Evolutionary conservation across 1,140 invertebrate species (phyloP).

Genomic region (Leptinotarsa defecta): DNA sequence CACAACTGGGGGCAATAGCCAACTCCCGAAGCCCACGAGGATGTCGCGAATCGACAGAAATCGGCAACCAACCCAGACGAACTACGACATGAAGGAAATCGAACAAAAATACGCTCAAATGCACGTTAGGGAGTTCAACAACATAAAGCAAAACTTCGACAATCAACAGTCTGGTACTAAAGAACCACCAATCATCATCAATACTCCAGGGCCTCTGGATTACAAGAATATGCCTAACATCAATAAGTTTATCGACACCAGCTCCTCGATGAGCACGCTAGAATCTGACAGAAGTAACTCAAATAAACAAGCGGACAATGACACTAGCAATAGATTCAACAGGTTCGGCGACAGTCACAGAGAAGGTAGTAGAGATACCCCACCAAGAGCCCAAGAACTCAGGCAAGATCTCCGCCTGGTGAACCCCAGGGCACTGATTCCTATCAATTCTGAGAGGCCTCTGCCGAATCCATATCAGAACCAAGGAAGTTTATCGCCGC

Average conservation of each 20-base stretch:
- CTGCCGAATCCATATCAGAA: slow-evolving; percentile 52
- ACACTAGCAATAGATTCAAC: slow-evolving; percentile 4
- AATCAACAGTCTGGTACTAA: slow-evolving; percentile 36
- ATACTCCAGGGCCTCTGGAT: slow-evolving; percentile 29
- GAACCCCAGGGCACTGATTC: slow-evolving; percentile 53
- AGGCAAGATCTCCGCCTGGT: slow-evolving; percentile 48
- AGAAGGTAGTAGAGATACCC: slow-evolving; percentile 41
- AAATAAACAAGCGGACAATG: slow-evolving; percentile 26
- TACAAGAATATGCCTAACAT: slow-evolving; percentile 43
- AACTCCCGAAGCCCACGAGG: not conserved
- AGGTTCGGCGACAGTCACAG: slow-evolving; percentile 19
- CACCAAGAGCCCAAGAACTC: slow-evolving; percentile 46
- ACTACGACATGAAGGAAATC: slow-evolving; percentile 36
- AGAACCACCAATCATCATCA: slow-evolving; percentile 34
- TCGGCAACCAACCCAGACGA: not conserved
- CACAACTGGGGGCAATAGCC: slow-evolving; percentile 34
- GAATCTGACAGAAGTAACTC: slow-evolving; percentile 44
- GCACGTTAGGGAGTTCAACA: slow-evolving; percentile 47
- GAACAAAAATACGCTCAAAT: slow-evolving; percentile 45
- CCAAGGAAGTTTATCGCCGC: slow-evolving; percentile 1
- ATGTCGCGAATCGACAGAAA: slow-evolving; percentile 29
- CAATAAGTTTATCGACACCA: slow-evolving; percentile 51
- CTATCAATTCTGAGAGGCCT: slow-evolving; percentile 52
- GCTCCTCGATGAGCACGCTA: slow-evolving; percentile 50
- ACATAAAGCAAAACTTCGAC: slow-evolving; percentile 42